phyloP scores from a whole-genome alignment of 2,113 vertebrate genomes.

The Xiphophorus maculatus region DNA sequence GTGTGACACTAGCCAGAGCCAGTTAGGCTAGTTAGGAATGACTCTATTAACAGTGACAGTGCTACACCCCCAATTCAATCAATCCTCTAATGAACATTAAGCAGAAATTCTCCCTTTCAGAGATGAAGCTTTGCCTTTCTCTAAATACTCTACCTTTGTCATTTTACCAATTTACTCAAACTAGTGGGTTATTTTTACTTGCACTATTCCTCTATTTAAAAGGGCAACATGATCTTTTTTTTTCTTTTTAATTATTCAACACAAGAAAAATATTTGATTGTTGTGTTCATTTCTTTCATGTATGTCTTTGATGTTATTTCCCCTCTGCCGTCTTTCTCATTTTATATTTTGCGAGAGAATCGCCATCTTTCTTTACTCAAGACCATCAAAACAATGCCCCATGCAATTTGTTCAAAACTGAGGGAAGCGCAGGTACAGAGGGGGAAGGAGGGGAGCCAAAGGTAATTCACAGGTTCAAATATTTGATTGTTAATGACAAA shows the following conservation, averaged over 20 bases:
- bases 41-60: slow-evolving; percentile 77
- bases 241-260: slow-evolving; percentile 4
- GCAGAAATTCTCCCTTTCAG: slow-evolving; percentile 59
- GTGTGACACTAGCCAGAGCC: slow-evolving; percentile 68
- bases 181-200: background rate
- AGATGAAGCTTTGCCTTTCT: slow-evolving; percentile 41
- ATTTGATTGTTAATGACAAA: slow-evolving; percentile 85
- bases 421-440: slow-evolving; percentile 33
- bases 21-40: slow-evolving; percentile 71
- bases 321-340: slow-evolving; percentile 16
- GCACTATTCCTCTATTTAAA: background rate
- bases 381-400: slow-evolving; percentile 53
- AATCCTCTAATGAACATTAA: slow-evolving; percentile 71
- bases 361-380: slow-evolving; percentile 34
- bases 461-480: slow-evolving; percentile 77
- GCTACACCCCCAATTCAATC: slow-evolving; percentile 77
- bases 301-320: slow-evolving; percentile 19
- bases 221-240: background rate
- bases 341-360: slow-evolving; percentile 42
- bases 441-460: slow-evolving; percentile 31
- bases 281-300: too few species aligned
- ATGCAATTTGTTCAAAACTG: slow-evolving; percentile 19
- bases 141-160: slow-evolving; percentile 5
- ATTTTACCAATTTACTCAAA: background rate
- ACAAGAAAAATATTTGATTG: background rate